Evolutionary conservation across 2,888 invertebrate species (phyloP), one percentile per base, ranked within the genome.

Genomic region (Hartigia nigra): DNA sequence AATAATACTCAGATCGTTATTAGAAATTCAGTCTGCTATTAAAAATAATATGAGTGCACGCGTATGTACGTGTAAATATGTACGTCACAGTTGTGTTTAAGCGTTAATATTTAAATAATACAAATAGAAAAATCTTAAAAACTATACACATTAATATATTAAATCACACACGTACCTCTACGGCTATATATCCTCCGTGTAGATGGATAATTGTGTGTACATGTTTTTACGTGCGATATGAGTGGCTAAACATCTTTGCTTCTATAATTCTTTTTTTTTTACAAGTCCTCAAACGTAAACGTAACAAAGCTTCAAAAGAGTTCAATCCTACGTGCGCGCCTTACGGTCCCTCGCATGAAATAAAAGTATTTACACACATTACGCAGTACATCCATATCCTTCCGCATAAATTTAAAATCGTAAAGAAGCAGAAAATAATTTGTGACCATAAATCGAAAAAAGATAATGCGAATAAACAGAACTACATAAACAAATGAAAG

Each of bases 1-100:
- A 83, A 82, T 77, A 81, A 84, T 84, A 82, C 81, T 84, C 84
- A 82, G 82, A 86, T 86, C 81, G 37, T 31, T 72, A 72, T 75
- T 83, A 82, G 80, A 79, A 83, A 84, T 80, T 84, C 83, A 87
- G 84, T 84, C 84, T 81, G 82, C 80, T 80, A 80, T 77, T 79
- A 82, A 81, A 86, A 86, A 81, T 81, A 84, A 80, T 77, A 79
- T 77, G 75, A 74, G 36, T 80, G 75, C 77, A 74, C 31, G 72
- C 72, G 31, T 72, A 32, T 72, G 31, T n/a, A 70, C 31, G 31
- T 32, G 3, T 70, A 31, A 70, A 70, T 31, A 14, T 39, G 55
- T 23, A 55, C 55, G 23, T 55, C 5, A 55, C 55, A 55, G 23
- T 55, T 23, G 23, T 55, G 55, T 23, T 23, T 55, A 55, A 55